phyloP scores from a whole-genome alignment of 1,140 invertebrate species.

The Aphelenchoides fujianensis region DNA sequence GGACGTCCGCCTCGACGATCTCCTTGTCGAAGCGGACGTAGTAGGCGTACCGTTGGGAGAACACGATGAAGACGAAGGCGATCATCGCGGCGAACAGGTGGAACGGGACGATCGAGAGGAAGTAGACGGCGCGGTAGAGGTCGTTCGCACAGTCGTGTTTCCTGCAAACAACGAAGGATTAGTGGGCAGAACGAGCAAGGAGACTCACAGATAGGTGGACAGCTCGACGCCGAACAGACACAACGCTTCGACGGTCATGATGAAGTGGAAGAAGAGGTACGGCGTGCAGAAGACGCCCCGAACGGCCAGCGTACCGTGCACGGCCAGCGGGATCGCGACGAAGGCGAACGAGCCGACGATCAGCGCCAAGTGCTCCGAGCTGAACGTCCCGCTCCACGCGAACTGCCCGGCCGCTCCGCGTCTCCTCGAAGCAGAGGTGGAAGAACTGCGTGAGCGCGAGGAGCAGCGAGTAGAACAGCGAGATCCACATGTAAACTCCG shows the following conservation, averaged over 20 bases:
- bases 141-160: not conserved
- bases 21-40: constrained; percentile 3
- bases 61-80: not conserved
- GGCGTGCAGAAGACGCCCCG: not conserved
- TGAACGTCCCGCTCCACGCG: not conserved
- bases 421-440: not conserved
- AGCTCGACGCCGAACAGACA: not conserved
- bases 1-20: constrained; percentile 1
- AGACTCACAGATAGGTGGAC: not conserved
- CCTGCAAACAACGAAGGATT: not conserved
- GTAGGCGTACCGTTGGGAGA: not conserved
- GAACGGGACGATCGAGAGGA: not conserved
- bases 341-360: not conserved
- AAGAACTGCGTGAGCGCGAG: not conserved
- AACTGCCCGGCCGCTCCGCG: not conserved
- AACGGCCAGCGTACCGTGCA: not conserved
- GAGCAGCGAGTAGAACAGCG: not conserved
- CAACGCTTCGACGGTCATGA: not conserved
- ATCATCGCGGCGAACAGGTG: not conserved
- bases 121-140: not conserved
- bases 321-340: not conserved
- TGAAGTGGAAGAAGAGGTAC: not conserved
- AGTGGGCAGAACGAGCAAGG: not conserved
- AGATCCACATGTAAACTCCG: not conserved
- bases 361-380: not conserved